Conservation (phyloP, 2,113 vertebrate species). For the Pipra filicauda region DNA sequence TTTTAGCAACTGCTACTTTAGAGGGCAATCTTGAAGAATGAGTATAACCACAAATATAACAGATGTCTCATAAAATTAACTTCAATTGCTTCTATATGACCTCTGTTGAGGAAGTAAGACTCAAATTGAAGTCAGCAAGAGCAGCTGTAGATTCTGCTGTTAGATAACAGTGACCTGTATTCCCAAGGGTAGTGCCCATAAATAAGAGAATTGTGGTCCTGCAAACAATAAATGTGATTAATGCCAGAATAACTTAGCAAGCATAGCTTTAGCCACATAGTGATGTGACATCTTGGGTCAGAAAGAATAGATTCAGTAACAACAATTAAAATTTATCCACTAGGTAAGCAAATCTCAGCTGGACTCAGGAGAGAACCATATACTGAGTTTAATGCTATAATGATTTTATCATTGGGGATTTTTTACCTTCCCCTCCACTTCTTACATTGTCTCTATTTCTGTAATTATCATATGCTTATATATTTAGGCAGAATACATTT, state of each 20-base stretch:
- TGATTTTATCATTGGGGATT: neutral
- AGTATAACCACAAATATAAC: constrained; percentile 71
- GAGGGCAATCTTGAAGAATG: constrained; percentile 68
- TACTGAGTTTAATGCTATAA: neutral
- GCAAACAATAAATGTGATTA: constrained; percentile 75
- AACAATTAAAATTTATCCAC: constrained; percentile 60
- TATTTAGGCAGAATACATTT: neutral
- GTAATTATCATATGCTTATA: neutral
- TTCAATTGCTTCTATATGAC: constrained; percentile 73
- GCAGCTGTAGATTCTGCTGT: constrained; percentile 68
- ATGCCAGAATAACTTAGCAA: constrained; percentile 74
- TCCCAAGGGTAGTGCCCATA: constrained; percentile 70
- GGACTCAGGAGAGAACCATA: neutral
- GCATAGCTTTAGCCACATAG: constrained; percentile 49
- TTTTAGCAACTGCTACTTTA: constrained; percentile 59
- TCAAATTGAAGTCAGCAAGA: constrained; percentile 65
- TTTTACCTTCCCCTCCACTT: neutral
- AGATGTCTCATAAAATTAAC: constrained; percentile 79
- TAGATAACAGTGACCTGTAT: constrained; percentile 68
- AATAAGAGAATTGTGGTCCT: constrained; percentile 56
- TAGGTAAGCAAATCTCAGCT: constrained; percentile 37
- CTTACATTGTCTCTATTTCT: neutral
- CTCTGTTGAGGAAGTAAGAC: constrained; percentile 72
- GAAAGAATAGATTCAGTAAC: constrained; percentile 50
- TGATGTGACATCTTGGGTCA: constrained; percentile 66